A percentile compares a stretch with the other conserved stretches of the same genome.
These are phyloP conservation scores for Morelia viridis DNA, from an alignment of 2,797 vertebrate genomes.

Conservation along the genomic window DNA sequence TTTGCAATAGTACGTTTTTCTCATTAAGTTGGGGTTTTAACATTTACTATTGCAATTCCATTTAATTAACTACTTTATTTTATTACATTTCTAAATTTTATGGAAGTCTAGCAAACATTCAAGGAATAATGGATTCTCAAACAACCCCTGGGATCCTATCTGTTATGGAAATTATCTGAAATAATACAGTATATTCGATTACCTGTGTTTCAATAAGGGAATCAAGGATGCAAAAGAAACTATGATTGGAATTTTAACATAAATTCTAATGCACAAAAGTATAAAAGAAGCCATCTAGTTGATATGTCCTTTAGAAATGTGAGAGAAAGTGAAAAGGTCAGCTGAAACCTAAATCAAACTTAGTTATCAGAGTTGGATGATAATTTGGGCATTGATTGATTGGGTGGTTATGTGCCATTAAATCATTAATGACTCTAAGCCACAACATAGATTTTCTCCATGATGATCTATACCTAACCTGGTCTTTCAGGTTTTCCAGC, in stretches of 20 bases:
- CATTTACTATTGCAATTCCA: slow-evolving; percentile 15
- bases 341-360: neutral
- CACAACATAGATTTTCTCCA: neutral
- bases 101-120: neutral
- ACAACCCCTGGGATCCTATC: neutral
- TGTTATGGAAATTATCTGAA: neutral
- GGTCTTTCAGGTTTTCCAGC: neutral
- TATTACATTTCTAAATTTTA: slow-evolving; percentile 10
- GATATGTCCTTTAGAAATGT: neutral
- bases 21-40: slow-evolving; percentile 34
- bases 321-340: neutral
- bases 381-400: no score
- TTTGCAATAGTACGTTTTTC: neutral
- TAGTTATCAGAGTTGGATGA: neutral
- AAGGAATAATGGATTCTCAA: slow-evolving; percentile 4
- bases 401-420: no score
- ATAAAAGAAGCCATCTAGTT: neutral
- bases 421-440: neutral
- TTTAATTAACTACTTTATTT: slow-evolving; percentile 30
- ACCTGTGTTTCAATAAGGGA: neutral
- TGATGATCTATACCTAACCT: neutral
- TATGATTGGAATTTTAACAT: no score
- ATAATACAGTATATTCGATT: neutral
- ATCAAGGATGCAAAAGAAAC: neutral
- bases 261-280: no score